Conservation (phyloP, 1,140 invertebrate species). For the Meloidogyne floridensis region DNA sequence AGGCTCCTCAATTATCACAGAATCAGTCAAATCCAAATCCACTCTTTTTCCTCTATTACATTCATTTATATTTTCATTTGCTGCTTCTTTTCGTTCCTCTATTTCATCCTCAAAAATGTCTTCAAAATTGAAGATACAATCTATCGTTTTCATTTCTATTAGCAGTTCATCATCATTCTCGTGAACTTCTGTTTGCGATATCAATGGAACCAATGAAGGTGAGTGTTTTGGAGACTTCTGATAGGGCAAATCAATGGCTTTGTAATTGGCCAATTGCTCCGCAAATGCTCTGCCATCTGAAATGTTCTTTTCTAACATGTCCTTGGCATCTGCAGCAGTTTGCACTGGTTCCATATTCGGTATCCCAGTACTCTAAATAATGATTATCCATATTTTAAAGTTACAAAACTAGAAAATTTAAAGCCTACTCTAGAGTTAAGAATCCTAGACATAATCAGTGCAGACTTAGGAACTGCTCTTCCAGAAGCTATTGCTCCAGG, state of each 20-base stretch:
- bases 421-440: not conserved
- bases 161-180: not conserved
- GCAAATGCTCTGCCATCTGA: not conserved
- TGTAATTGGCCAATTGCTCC: not conserved
- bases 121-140: constrained; percentile 19
- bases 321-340: not conserved
- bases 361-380: not conserved
- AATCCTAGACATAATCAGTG: constrained; percentile 15
- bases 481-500: not conserved
- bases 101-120: constrained; percentile 13
- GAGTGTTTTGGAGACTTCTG: not conserved
- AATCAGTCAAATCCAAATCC: not conserved
- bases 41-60: not conserved
- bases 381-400: not conserved
- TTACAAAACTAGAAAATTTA: not conserved
- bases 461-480: constrained; percentile 22
- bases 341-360: not conserved
- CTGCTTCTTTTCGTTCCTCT: not conserved
- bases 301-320: not conserved
- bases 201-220: not conserved
- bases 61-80: not conserved
- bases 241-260: not conserved
- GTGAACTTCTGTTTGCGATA: not conserved
- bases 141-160: constrained; percentile 2
- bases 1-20: not conserved